Evolutionary conservation across 2,797 vertebrate species (phyloP), one percentile per base, ranked within the genome.

Genomic region (Microchirus variegatus): DNA sequence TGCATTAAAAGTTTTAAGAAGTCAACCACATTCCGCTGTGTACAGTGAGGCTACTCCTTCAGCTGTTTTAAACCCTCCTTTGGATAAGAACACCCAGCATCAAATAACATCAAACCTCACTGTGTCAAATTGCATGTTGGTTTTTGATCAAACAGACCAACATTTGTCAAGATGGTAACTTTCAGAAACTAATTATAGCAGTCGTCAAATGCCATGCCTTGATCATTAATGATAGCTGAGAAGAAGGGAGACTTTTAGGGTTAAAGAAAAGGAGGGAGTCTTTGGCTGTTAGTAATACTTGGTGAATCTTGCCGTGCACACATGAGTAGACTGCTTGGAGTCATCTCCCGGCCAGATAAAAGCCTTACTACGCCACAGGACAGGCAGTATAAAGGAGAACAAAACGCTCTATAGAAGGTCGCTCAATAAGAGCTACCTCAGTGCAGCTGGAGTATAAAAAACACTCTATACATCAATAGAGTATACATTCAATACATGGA

Each of bases 271-370:
- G 61, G 69, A 53, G 65, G 70, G 59, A 60, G 59, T 77, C 43
- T 63, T 26, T 70, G 70, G 55, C 43, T 75, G 59, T 67, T 77
- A 54, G 59, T 70, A 77, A 80, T 46, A 54, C 70, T 69, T 17
- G 31, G 41, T 59, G 63, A 51, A 12, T 78, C 45, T 66, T 70
- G 46, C 52, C 67, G 59, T 18, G 65, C 67, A 82, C 76, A 71
- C 78, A 74, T 82, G 82, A 82, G 77, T 38, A 85, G 88, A 89
- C 89, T 69, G 85, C 85, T 86, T 88, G 87, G 81, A 88, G 88
- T 83, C 88, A 22, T 81, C 73, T 80, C 86, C 89, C 45, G 73
- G 82, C 58, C 77, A 87, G 85, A 92, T 91, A 73, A 92, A 92
- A 91, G 90, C 69, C 76, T 73, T 1, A 8, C 73, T 66, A 59